phyloP scores from a whole-genome alignment of 2,113 vertebrate genomes.

The Xiphorhynchus elegans region DNA sequence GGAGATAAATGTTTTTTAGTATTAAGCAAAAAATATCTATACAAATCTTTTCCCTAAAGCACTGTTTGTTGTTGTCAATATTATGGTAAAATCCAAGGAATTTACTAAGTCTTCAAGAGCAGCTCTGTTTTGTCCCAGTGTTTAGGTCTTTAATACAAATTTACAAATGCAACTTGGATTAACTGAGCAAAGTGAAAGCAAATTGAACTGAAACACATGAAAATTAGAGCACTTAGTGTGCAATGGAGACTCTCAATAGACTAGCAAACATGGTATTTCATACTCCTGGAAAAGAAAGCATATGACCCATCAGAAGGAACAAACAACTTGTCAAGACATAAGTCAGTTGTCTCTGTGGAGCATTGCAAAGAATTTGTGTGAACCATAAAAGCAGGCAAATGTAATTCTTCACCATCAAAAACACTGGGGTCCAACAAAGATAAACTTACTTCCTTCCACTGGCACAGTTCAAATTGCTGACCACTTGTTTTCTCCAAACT shows the following conservation, averaged over 20 bases:
- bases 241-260: neutral
- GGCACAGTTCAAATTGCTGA: neutral
- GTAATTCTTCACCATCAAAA: neutral
- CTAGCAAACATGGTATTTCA: neutral
- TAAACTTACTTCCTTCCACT: neutral
- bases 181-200: neutral
- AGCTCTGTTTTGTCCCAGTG: neutral
- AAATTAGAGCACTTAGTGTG: neutral
- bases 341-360: neutral
- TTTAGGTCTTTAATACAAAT: neutral
- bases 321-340: neutral
- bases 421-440: neutral
- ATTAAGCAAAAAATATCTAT: neutral
- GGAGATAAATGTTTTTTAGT: neutral
- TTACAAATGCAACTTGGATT: neutral
- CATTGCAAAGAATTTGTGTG: neutral
- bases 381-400: neutral
- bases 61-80: neutral
- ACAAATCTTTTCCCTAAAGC: neutral
- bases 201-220: neutral
- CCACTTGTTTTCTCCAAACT: neutral
- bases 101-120: neutral
- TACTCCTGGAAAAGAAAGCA: neutral
- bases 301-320: neutral
- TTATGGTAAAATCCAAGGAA: neutral